Evolutionary conservation across 2,797 vertebrate species (phyloP), one percentile per base, ranked within the genome.

Genomic region (Myioborus miniatus): DNA sequence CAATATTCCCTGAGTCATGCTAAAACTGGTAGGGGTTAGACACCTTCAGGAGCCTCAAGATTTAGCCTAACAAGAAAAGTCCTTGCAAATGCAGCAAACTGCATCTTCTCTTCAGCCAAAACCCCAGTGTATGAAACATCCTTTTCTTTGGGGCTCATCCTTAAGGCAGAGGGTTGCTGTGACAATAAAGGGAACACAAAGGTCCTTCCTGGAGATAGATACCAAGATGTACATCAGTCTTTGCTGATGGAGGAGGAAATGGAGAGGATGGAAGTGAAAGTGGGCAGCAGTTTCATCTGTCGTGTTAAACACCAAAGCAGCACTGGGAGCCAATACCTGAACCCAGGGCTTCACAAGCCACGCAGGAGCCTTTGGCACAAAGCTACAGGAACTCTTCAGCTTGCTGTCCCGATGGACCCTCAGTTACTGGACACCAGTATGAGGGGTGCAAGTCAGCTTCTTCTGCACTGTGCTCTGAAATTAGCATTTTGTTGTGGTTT

Each of bases 111-210:
- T 84, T 27, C 43, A 85, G 50, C 16, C 58, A 60, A 71, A 78
- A 29, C 1, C 8, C 5, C 30, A 26, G 1, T 21, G 18, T 39
- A 36, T 76, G 24, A 50, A 83, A 67, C 0, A 0, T 43, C 37
- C 47, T 86, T 63, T 17, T 52, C 50, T 50, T 74, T 62, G 71
- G 55, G 43, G 24, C n/a, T 91, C 46, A 65, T 58, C n/a, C 64
- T 88, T 27, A 58, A 88, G 56, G 52, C 23, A 79, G 59, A 59
- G 26, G 4, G 24, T 30, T 75, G 32, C 23, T 87, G 79, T 60
- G 53, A 68, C 41, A 52, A 2, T 37, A 36, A 34, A 60, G 23
- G 30, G 30, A 34, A 15, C n/a, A 27, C 2, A 1, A 11, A 22
- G 24, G 10, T 52, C 58, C 0, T 4, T 58, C 37, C 36, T 49